Base-by-base conservation (phyloP, 2,888 invertebrate species). In the Heteromurus nitidus region DNA sequence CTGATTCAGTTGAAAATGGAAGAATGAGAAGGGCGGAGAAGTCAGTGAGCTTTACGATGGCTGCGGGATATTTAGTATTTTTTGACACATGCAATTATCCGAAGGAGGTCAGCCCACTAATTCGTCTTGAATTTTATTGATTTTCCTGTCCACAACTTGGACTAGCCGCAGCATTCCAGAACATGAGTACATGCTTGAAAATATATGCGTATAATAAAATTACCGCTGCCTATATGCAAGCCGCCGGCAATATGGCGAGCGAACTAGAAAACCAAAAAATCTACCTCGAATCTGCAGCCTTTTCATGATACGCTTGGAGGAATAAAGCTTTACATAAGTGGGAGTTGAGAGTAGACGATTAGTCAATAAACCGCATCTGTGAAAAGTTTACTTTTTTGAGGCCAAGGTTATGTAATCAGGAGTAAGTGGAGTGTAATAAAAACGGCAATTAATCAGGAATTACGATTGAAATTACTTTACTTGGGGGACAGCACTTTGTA, bases 101-200 rank as follows among this genome's bases (percentile, higher is more conserved):
- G 31, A 60, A 60, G 31, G 70, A 72, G 70, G 70, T 72, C 60
- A 72, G 26, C 42, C 58, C 20, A 72, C 70, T 60, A 60, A 55
- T 72, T 72, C 44, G 24, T 72, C 55, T 58, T 58, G 44, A 72
- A 72, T 72, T 72, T 24, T 42, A 72, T 60, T 60, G 70, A 72
- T 72, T 55, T 72, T 26, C 13, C 69, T 36, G 16, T 26, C 26
- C 36, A 42, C 60, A 60, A 7, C 7, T n/a, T 58, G 2, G 9
- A 20, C 58, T 5, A 9, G n/a, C 50, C 28, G 26, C 26, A 24
- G 26, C 53, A 53, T 11, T 20, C 18, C 11, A 53, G 18, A 53
- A 53, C n/a, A 58, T 26, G 22, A 53, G 36, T 9, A 53, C 5
- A 53, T 18, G 53, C n/a, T n/a, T n/a, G n/a, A n/a, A n/a, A n/a